Evolutionary conservation across 2,113 vertebrate genomes (phyloP).

Genomic region (Hirundichthys speculiger): DNA sequence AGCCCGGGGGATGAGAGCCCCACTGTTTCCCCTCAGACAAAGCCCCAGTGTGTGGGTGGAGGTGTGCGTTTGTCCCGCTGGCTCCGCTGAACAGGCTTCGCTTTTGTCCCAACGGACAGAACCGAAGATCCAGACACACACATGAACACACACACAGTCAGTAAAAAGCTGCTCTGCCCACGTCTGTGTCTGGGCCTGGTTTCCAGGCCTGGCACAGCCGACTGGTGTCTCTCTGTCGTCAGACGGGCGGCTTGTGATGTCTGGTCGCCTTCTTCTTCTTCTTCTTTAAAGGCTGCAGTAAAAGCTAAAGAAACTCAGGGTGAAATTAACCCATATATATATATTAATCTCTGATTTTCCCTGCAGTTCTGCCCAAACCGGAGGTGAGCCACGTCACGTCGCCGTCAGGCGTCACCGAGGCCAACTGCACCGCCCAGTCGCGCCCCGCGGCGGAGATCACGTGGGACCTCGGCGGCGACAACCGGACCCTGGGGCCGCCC

Average conservation of each 20-base stretch:
- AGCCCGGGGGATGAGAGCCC: slow-evolving; percentile 56
- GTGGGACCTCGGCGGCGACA: slow-evolving; percentile 70
- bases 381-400: slow-evolving; percentile 68
- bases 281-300: too few relatives aligned
- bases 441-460: slow-evolving; percentile 69
- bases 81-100: slow-evolving; percentile 46
- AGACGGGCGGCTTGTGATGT: slow-evolving; percentile 11
- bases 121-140: slow-evolving; percentile 38
- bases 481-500: slow-evolving; percentile 68
- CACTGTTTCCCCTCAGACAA: slow-evolving; percentile 70
- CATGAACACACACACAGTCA: slow-evolving; percentile 21
- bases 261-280: too few relatives aligned
- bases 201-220: slow-evolving; percentile 18
- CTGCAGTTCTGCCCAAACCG: slow-evolving; percentile 77
- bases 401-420: slow-evolving; percentile 71
- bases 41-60: slow-evolving; percentile 39
- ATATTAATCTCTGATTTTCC: neutral
- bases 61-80: slow-evolving; percentile 5
- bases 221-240: slow-evolving; percentile 14
- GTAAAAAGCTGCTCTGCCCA: slow-evolving; percentile 41
- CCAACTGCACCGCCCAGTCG: slow-evolving; percentile 78
- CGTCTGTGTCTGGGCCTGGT: slow-evolving; percentile 48
- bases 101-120: slow-evolving; percentile 36
- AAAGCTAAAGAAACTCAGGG: too few relatives aligned
- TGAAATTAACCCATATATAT: neutral